Base-by-base conservation (phyloP, 2,888 invertebrate genomes). In the Chrysina gloriosa region DNA sequence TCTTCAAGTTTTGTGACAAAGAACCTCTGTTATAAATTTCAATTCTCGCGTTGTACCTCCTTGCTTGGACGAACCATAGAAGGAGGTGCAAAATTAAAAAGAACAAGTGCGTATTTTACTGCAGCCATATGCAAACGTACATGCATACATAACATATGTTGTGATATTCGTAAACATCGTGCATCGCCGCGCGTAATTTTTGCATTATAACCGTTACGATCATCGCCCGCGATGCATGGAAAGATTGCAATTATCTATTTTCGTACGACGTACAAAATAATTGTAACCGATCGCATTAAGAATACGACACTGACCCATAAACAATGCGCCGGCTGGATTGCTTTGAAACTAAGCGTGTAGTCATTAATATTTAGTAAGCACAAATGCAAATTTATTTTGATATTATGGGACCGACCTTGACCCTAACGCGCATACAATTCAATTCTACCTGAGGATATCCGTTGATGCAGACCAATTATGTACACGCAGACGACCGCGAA, bases 291-390 rank as follows among this genome's bases (percentile, higher is more conserved):
- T 42, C 42, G 42, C 58, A 61, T 61, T 61, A 61, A 25, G 42
- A 42, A 61, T 61, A 42, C 58, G 64, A 64, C 64, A 64, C 52
- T 64, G 64, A 64, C 64, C 64, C 21, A 64, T 36, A 61, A 61
- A 61, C 27, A 61, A 42, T 25, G 42, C 42, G 27, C 42, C 42
- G 39, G 16, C 27, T 42, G 42, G 42, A 61, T 61, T 42, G 42
- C 27, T 61, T 61, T 27, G 9, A 42, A 42, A 42, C 27, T 64
- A 36, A 34, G n/a, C 61, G 29, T 34, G 23, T 29, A 27, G 36
- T 64, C 52, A 64, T 64, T 64, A 64, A 64, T 64, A 64, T 64
- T 64, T 64, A 50, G 52, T 27, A 50, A 25, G 39, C 52, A 52
- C 23, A 31, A 23, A 50, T 64, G 48, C 36, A 50, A 47, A 64